Base-by-base conservation (phyloP, 2,113 vertebrate genomes). In the Coreoperca whiteheadi region DNA sequence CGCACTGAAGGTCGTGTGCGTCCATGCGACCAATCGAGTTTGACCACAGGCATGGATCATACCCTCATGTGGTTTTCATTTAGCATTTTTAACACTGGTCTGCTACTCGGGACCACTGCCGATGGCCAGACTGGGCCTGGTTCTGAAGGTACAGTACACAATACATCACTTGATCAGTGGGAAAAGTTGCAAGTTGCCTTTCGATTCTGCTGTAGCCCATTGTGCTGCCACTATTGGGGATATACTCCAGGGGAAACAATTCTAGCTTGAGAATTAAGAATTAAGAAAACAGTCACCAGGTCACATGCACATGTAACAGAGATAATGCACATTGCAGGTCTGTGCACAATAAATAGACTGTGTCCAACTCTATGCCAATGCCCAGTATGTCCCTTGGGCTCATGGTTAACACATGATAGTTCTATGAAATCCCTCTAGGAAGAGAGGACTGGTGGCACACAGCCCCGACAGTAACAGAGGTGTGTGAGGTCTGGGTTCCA, bases 401-500 rank as follows among this genome's bases (percentile, higher is more conserved):
- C 46, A 79, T 73, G 61, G 16, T 79, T 74, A 68, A 74, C 75
- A 43, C 34, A 54, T 60, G 6, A n/a, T 23, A 63, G 8, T 28
- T 70, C 20, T 54, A 50, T 70, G 15, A 69, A 77, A 59, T 43
- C 23, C n/a, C 2, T 34, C 18, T 67, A 54, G 61, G 34, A 39
- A 63, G 56, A 50, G 7, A 51, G 7, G 30, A n/a, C 41, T 28
- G 32, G 2, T 15, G 15, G 60, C 59, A 32, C 23, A 37, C 61
- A 48, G 5, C 10, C 30, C 51, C 16, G 20, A 6, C 30, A 43
- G 63, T 50, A 61, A 46, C 57, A 66, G 65, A 53, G 30, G 66
- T 59, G 59, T 48, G 41, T 56, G 70, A 56, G 41, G 50, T 70
- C 37, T 69, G 25, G 50, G 28, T 23, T 70, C 41, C 57, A 60